Conservation (phyloP, 2,113 vertebrate genomes). For the Gnathonemus longibarbis region DNA sequence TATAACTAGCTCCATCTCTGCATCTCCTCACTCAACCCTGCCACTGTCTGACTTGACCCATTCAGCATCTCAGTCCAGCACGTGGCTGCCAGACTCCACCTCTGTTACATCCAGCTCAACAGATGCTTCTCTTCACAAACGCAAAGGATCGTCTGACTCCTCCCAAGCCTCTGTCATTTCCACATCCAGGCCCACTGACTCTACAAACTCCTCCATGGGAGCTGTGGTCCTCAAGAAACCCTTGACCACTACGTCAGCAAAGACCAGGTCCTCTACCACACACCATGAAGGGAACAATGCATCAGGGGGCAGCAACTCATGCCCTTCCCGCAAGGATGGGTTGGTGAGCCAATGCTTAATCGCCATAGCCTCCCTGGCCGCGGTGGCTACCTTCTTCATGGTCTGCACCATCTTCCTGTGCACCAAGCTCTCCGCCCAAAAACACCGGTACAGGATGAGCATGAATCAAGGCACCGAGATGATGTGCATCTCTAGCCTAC, state of each 20-base stretch:
- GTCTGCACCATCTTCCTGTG: constrained; percentile 66
- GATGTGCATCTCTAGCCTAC: constrained; percentile 77
- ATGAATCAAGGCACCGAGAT: constrained; percentile 63
- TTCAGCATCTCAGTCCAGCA: background rate
- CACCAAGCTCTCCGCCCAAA: constrained; percentile 57
- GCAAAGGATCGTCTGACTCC: background rate
- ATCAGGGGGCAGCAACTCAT: constrained; percentile 11
- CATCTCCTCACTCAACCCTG: background rate
- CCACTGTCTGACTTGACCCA: background rate
- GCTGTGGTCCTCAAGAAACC: background rate
- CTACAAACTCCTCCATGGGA: constrained; percentile 15
- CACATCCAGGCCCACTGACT: rapidly evolving
- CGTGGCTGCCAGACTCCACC: background rate
- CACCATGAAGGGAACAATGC: background rate
- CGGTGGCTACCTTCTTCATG: constrained; percentile 68
- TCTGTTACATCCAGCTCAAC: background rate
- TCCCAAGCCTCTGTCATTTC: background rate
- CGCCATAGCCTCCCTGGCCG: constrained; percentile 63
- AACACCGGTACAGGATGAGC: constrained; percentile 28
- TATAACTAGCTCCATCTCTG: background rate
- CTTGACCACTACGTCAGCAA: background rate
- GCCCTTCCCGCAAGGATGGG: constrained; percentile 1
- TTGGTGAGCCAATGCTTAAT: constrained; percentile 61
- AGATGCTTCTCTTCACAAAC: background rate
- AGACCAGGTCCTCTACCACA: background rate